Conservation (phyloP, 2,888 invertebrate species). For the Sinhomidia bicolor region DNA sequence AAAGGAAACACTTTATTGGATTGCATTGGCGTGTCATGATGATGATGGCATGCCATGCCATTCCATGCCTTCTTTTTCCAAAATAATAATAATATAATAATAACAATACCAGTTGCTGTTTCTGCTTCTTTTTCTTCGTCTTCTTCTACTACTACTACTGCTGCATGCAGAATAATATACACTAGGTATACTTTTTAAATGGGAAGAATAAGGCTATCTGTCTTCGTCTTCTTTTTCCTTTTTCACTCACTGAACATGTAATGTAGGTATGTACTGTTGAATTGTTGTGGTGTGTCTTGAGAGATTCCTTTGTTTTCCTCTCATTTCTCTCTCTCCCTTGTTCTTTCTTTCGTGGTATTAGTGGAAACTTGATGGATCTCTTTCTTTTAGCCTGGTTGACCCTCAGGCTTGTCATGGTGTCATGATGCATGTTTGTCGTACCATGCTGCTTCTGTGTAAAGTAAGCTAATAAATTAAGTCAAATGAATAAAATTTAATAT, state of each 20-base stretch:
- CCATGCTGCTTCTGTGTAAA: conserved; percentile 55
- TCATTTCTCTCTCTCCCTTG: conserved; percentile 18
- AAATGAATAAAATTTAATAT: conserved; percentile 29
- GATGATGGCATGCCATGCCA: conserved; percentile 37
- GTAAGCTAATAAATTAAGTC: conserved; percentile 63
- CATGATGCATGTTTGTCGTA: conserved; percentile 56
- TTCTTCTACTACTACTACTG: conserved; percentile 4
- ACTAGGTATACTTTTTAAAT: no score
- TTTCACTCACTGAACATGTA: conserved; percentile 46
- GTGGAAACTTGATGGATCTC: conserved; percentile 69
- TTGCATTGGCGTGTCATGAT: conserved; percentile 63
- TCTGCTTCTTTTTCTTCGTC: conserved; percentile 9
- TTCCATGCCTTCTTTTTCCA: conserved; percentile 21
- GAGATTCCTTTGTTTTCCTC: conserved; percentile 53
- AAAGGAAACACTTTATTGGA: conserved; percentile 62
- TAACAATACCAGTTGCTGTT: conserved; percentile 68
- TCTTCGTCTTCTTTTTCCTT: conserved; percentile 56
- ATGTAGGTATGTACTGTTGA: conserved; percentile 36
- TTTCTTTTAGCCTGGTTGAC: conserved; percentile 56
- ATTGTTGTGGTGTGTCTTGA: conserved; percentile 52
- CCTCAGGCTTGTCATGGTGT: conserved; percentile 57
- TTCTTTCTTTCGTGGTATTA: conserved; percentile 37
- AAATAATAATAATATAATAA: conserved; percentile 38
- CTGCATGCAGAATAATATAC: neutral
- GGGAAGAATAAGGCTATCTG: conserved; percentile 60